Base-by-base conservation (phyloP, 2,113 vertebrate genomes). In the Silurus glanis region DNA sequence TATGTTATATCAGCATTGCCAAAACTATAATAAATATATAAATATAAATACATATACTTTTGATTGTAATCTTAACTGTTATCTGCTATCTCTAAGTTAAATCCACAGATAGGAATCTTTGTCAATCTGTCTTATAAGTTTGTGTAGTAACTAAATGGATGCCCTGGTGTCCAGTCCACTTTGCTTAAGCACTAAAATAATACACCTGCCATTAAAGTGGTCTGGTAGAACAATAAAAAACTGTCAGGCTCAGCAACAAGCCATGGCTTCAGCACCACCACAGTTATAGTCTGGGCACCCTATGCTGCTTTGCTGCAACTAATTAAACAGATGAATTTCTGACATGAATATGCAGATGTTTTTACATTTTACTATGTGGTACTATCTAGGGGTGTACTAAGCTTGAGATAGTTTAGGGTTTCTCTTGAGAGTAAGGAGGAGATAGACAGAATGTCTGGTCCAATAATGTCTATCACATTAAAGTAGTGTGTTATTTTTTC, bases 261-360 rank as follows among this genome's bases (percentile, higher is more conserved):
- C 94, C 96, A 95, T 90, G 95, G 95, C 96, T 96, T 95, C 93
- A 94, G 95, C 96, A 94, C 96, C 93, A 92, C 93, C 86, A 93
- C 94, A 94, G 95, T 98, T 97, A 98, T 97, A 98, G 97, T 92
- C 80, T 95, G 96, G 97, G 96, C 95, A 97, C 97, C 96, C 92
- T 95, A 97, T 97, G 97, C 96, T 97, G 96, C 96, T 98, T 98
- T 97, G 96, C 97, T 97, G 96, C 97, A 99, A 97, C 97, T 99
- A 98, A 99, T 99, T 99, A 99, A 98, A 99, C 97, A 98, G 96
- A 99, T 96, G 96, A 98, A 98, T 97, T 98, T 99, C 98, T 96
- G 96, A 98, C 97, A 99, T 96, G 97, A 97, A 98, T 98, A 98
- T 99, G 97, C 97, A 99, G 97, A 98, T 98, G 97, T 97, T 98